Base-by-base conservation (phyloP, 1,140 invertebrate species). In the Orchestia grillus region DNA sequence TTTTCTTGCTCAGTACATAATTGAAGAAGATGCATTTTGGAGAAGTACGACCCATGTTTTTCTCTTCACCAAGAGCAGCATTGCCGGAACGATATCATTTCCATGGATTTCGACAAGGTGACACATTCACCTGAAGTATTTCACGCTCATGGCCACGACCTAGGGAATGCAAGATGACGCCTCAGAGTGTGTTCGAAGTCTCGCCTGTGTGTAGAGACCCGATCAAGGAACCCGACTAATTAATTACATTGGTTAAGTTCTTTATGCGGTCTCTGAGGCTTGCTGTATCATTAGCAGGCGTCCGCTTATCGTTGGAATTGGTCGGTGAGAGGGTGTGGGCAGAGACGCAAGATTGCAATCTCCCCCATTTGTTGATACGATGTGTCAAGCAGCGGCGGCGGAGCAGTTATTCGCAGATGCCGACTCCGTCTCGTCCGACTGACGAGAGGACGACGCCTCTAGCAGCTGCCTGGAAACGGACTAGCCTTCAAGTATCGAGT, bases 221-320 rank as follows among this genome's bases (percentile, higher is more conserved):
- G 62, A 77, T 77, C n/a, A 41, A 90, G 88, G 41, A 90, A 90
- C 88, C 88, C 43, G 88, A 90, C 92, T 40, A 94, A 94, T 94
- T 94, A 94, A 94, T 94, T 94, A 94, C 43, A 94, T 94, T 44
- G 44, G 92, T 47, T 94, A 94, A 94, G 92, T 94, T 94, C 92
- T 94, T 94, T 94, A 94, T 94, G 92, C 92, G 92, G 92, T 19
- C 43, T n/a, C 92, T 15, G 92, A n/a, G 43, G 43, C 44, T 94
- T 44, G 92, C 44, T 42, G 43, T 94, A 94, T 94, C 92, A 47
- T 44, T 47, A 94, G 92, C 92, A 94, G 43, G 92, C 41, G 92
- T 44, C 92, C 11, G 41, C 92, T 94, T 94, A 94, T 94, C 92
- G 92, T n/a, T 44, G 44, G 92, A 94, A 94, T 94, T 94, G 92